These are phyloP conservation scores for Drosophila azteca DNA, from an alignment of 1,140 invertebrate genomes.

Conservation along the genomic window DNA sequence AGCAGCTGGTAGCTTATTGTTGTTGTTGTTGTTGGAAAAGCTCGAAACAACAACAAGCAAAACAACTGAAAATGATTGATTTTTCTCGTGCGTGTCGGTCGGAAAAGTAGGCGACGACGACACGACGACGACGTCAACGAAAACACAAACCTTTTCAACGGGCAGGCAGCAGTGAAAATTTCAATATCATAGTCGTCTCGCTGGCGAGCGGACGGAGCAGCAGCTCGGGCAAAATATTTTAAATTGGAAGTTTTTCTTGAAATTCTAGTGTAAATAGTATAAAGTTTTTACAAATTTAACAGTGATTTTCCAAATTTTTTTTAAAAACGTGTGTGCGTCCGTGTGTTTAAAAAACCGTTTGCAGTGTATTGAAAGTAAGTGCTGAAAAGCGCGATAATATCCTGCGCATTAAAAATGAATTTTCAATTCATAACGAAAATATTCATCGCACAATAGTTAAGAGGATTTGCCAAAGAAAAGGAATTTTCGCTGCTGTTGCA, in stretches of 20 bases:
- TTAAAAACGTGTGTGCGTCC: constrained; percentile 20
- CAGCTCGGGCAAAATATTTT: constrained; percentile 21
- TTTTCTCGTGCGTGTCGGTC: constrained; percentile 63
- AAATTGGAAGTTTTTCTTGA: constrained; percentile 40
- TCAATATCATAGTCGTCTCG: constrained; percentile 68
- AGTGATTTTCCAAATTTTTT: constrained; percentile 47
- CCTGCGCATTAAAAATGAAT: constrained; percentile 26
- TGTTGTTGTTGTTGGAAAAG: constrained; percentile 45
- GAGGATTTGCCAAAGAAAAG: constrained; percentile 22
- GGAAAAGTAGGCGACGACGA: constrained; percentile 63
- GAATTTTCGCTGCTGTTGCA: constrained; percentile 62
- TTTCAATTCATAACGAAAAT: constrained; percentile 53
- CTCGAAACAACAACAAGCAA: constrained; percentile 70
- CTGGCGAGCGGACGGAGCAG: constrained; percentile 65
- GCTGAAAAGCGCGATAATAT: constrained; percentile 32
- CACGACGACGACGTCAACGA: constrained; percentile 32
- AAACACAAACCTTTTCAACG: constrained; percentile 9
- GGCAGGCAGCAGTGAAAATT: constrained; percentile 46
- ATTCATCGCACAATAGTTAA: no score
- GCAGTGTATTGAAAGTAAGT: constrained; percentile 16
- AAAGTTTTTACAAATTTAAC: constrained; percentile 47
- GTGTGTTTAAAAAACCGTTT: constrained; percentile 16
- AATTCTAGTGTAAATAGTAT: constrained; percentile 69
- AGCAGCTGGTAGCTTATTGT: constrained; percentile 55
- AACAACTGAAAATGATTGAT: constrained; percentile 76